These are phyloP conservation scores for Parnassius glacialis DNA, from an alignment of 2,888 invertebrate genomes.

Conservation along the genomic window DNA sequence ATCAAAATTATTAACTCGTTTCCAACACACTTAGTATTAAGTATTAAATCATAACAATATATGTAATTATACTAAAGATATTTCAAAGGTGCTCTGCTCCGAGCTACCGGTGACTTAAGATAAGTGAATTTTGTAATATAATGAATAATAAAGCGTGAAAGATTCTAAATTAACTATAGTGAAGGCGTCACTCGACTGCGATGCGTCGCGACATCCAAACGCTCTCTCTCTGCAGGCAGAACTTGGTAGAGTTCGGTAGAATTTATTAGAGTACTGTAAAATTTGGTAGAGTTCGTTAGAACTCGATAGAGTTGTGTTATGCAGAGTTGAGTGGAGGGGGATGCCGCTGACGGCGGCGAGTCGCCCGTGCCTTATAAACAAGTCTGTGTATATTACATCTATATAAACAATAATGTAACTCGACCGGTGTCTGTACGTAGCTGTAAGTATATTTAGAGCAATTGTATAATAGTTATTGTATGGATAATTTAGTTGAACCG, in stretches of 20 bases:
- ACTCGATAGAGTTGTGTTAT: conserved; percentile 17
- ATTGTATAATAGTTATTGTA: not conserved
- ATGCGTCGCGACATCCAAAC: conserved; percentile 32
- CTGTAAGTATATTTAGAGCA: conserved; percentile 16
- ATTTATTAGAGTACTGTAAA: not conserved
- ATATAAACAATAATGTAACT: conserved; percentile 3
- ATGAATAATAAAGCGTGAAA: conserved; percentile 61
- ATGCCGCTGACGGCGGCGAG: conserved; percentile 42
- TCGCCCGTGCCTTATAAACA: conserved; percentile 61
- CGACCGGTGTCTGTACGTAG: conserved; percentile 3
- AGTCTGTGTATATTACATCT: conserved; percentile 58
- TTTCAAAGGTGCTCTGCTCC: not conserved
- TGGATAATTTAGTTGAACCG: conserved; percentile 2
- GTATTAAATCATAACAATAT: too few relatives aligned
- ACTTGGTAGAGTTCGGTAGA: not conserved
- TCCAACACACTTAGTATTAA: too few relatives aligned
- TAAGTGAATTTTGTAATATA: conserved; percentile 34
- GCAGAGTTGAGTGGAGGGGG: conserved; percentile 29
- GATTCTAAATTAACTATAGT: conserved; percentile 71
- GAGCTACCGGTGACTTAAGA: not conserved
- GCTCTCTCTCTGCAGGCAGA: conserved; percentile 14
- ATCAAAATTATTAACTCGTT: too few relatives aligned
- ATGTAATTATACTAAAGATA: too few relatives aligned
- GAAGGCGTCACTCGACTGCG: conserved; percentile 50
- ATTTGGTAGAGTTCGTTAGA: not conserved